Percentiles rank a stretch among this genome's conserved stretches.
Conservation (phyloP, 1,140 invertebrate species). For the Wiebesia pumilae region DNA sequence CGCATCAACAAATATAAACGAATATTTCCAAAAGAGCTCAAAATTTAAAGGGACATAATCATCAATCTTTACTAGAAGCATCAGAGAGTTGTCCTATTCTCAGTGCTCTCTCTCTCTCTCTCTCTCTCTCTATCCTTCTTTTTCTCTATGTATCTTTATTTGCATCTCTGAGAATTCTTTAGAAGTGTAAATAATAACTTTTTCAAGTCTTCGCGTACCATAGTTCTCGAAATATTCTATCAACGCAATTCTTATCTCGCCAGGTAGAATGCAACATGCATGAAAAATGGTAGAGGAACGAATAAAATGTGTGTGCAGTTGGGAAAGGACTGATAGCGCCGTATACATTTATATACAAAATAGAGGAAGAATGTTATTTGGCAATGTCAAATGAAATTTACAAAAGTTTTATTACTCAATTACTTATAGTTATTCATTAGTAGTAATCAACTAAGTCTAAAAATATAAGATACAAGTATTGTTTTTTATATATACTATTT, state of each 20-base stretch:
- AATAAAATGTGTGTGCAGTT: background rate
- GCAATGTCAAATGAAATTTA: background rate
- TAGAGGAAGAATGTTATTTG: background rate
- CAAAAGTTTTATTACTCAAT: too few relatives aligned
- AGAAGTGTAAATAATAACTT: background rate
- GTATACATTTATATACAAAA: background rate
- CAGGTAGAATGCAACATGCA: background rate
- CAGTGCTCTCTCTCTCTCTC: background rate
- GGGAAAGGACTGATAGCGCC: background rate
- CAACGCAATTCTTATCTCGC: slow-evolving; percentile 2
- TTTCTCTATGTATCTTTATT: background rate
- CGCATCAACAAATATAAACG: slow-evolving; percentile 24
- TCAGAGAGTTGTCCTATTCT: slow-evolving; percentile 15
- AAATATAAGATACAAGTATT: too few relatives aligned
- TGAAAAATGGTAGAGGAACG: background rate
- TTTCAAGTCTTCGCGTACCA: background rate
- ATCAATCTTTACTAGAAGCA: slow-evolving; percentile 42
- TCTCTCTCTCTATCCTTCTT: background rate
- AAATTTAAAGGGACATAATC: slow-evolving; percentile 36
- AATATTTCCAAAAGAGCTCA: background rate
- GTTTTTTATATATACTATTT: too few relatives aligned
- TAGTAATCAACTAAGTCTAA: too few relatives aligned
- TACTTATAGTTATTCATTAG: too few relatives aligned
- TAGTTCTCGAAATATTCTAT: slow-evolving; percentile 29
- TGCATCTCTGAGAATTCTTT: background rate